Evolutionary conservation across 2,797 vertebrate species (phyloP).

Genomic region (Bovichtus diacanthus): DNA sequence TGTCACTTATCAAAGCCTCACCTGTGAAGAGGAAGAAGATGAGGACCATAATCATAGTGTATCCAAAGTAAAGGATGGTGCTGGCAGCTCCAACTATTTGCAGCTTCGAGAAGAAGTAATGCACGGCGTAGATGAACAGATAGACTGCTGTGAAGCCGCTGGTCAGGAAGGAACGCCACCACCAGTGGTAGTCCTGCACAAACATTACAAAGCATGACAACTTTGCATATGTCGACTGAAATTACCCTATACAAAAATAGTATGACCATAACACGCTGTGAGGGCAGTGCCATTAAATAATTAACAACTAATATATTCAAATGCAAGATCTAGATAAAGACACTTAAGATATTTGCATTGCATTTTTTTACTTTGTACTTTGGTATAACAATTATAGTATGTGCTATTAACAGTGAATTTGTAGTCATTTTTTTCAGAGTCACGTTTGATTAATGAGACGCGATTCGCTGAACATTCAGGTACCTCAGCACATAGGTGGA

Average conservation of each 20-base stretch:
- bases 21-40: constrained; percentile 97
- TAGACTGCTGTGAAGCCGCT: constrained; percentile 94
- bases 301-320: not conserved
- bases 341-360: not conserved
- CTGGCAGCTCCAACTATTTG: constrained; percentile 91
- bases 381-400: not conserved
- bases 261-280: not conserved
- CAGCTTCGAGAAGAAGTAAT: constrained; percentile 95
- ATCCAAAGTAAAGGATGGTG: constrained; percentile 95
- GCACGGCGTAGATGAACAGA: constrained; percentile 90
- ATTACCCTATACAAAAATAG: not conserved
- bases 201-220: not conserved
- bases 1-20: constrained; percentile 55
- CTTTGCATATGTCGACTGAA: constrained; percentile 3
- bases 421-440: not conserved
- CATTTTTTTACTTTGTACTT: not conserved
- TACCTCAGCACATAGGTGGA: constrained; percentile 95
- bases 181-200: constrained; percentile 92
- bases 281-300: not conserved
- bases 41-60: constrained; percentile 93
- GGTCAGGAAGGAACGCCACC: constrained; percentile 93
- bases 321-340: not conserved
- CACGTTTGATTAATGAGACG: not conserved
- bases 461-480: constrained; percentile 5
- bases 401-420: not conserved